Base-by-base conservation (phyloP, 2,888 invertebrate genomes). In the Gibbula magus region DNA sequence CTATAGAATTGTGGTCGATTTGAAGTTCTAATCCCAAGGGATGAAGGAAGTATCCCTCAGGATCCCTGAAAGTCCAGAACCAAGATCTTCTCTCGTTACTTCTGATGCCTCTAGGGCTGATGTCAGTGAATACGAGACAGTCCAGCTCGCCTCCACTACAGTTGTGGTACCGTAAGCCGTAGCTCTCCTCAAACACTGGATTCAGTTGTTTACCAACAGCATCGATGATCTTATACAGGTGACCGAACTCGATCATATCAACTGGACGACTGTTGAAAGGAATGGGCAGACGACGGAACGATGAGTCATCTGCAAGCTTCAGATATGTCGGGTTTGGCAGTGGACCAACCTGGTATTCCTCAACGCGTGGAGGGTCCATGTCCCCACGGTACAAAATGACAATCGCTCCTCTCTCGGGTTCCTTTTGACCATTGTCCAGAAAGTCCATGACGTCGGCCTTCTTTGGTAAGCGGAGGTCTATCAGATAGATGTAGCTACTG, bases 321-420 rank as follows among this genome's bases (percentile, higher is more conserved):
- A 88, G 84, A 75, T 84, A 87, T 18, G 66, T 83, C 0, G 90
- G 90, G 0, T 82, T 80, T 5, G 90, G 90, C 18, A 90, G 77
- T 2, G 89, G 89, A 1, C 88, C 88, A 3, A 91, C 91, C n/a
- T 87, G 82, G 79, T 89, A 90, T 78, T 91, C 91, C 79, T 91
- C 90, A 1, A 90, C 88, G 20, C 84, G 79, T 4, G 90, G 89
- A 0, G 86, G 85, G 5, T 77, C 78, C 29, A 85, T n/a, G 79
- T 91, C 88, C 7, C 90, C 91, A 10, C 91, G 81, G 39, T 86
- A 86, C 18, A 91, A 79, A 0, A 89, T 84, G 7, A 88, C 91
- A 32, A 88, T 87, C n/a, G 91, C 89, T 0, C 86, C 86, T 51
- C 91, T 78, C 75, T 86, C 85, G 5, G 89, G 86, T 54, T 86